Evolutionary conservation across 53 echinoderm and acorn worm genomes (phyloP), one percentile per base, ranked within the genome.

Genomic region (Hippasteria phrygiana): DNA sequence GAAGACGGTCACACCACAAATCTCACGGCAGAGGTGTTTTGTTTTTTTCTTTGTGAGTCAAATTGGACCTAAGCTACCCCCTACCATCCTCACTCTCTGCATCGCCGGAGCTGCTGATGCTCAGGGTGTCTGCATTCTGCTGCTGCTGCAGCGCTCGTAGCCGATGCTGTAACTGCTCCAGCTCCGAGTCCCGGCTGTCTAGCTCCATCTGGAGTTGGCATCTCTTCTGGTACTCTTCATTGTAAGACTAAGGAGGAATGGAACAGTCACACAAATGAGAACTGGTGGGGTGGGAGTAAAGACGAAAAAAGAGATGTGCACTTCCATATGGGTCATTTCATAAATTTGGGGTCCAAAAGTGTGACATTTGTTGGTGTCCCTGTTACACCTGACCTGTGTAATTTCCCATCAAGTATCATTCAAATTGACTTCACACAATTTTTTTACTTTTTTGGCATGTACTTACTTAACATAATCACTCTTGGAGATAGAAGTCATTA

Each of bases 141-240:
- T 88, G 82, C 35, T 83, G 83, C 47, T 90, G 75, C 18, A 93
- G 54, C 31, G 75, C 64, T 27, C 90, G 91, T 11, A 94, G 84
- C n/a, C 92, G 93, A 18, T 87, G 87, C 65, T 95, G 93, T 0
- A 96, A 70, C 22, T 91, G 88, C 65, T 99, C 99, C 71, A 99
- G 83, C 70, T 94, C 95, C 33, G 95, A 96, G 62, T 94, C 92
- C 36, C 94, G 71, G 55, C 95, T 95, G 78, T 94, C 98, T 7
- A 94, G 41, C 48, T 95, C 98, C 78, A 94, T 89, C 71, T 95
- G 92, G 16, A 93, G 67, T 73, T 94, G 93, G n/a, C 71, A 90
- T 33, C 93, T 66, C 76, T 93, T 95, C 80, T 87, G 90, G 67
- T 89, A 89, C 62, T 98, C 98, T 34, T 98, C 98, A 26, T 87